Evolutionary conservation across 2,797 vertebrate species (phyloP).

Genomic region (Lutjanus argentimaculatus): DNA sequence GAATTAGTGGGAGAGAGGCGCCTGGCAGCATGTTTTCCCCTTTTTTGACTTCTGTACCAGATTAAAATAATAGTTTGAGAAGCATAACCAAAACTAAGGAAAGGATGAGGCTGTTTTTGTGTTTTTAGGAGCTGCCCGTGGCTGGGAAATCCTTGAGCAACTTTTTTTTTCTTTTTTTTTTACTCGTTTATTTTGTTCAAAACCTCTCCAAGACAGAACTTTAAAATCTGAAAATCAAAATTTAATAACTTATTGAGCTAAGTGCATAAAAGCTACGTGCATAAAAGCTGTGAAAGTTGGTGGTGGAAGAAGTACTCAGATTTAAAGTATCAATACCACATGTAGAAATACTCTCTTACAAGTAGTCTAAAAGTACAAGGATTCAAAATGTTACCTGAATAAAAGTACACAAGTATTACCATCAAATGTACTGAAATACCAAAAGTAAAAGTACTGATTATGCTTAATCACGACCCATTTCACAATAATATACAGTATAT

Average conservation of each 20-base stretch:
- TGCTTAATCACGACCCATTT: background rate
- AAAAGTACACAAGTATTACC: background rate
- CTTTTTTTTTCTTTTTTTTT: conserved; percentile 30
- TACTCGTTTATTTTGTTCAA: conserved; percentile 2
- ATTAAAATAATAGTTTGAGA: conserved; percentile 70
- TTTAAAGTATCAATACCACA: background rate
- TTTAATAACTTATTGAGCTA: conserved; percentile 20
- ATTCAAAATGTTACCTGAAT: background rate
- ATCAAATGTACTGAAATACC: background rate
- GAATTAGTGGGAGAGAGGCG: conserved; percentile 81
- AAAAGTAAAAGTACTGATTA: background rate
- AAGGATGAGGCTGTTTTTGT: conserved; percentile 40
- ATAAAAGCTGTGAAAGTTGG: conserved; percentile 23
- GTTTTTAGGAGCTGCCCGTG: conserved; percentile 45
- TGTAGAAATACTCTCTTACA: background rate
- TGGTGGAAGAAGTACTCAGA: background rate
- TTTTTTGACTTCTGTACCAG: conserved; percentile 54
- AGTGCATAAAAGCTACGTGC: background rate
- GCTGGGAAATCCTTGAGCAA: conserved; percentile 32
- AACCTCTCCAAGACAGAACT: conserved; percentile 15
- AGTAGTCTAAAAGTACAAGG: background rate
- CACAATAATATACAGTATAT: background rate
- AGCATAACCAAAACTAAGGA: conserved; percentile 58
- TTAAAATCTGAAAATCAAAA: conserved; percentile 40
- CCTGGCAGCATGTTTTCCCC: conserved; percentile 69